Base-by-base conservation (phyloP, 2,113 vertebrate species). In the Callorhinus ursinus region DNA sequence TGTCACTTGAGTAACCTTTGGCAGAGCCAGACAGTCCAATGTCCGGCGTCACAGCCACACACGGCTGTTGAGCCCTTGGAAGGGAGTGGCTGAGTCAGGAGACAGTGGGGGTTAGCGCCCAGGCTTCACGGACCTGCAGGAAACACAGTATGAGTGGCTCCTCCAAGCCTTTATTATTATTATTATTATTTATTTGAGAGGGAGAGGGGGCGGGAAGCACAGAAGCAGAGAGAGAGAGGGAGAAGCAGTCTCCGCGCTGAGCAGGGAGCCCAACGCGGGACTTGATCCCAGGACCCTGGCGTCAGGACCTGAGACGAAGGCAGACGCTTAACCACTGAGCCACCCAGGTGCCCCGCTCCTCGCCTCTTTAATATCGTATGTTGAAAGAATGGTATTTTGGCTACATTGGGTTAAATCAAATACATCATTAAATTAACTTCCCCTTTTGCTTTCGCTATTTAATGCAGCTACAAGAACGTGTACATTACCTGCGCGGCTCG, bases 61-160 rank as follows among this genome's bases (percentile, higher is more conserved):
- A 16, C 15, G 6, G 57, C 39, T 28, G 36, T 5, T 4, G 33
- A 33, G 61, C 28, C 86, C 11, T 2, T 4, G 74, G 10, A 39
- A 7, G 1, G 1, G 18, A 51, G 26, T 13, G n/a, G 46, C 46
- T 14, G 1, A 0, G 0, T 3, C 0, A 1, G 24, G 42, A 18
- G 81, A 31, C 24, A 0, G 19, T 0, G n/a, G 3, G 10, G 10
- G 28, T 12, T 19, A 28, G 12, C 24, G 4, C 11, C 4, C 1
- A 5, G 7, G 12, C 19, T 31, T 9, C 3, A 0, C 0, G 1
- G 72, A 5, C 53, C 12, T 4, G 28, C 11, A 1, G 28, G 3
- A 6, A 21, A 22, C 36, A 3, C 36, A 57, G 39, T 0, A 5
- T 12, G 14, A 5, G 0, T 2, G 0, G 31, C 51, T 15, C 19